These are phyloP conservation scores for Thecophora atra DNA, from an alignment of 2,888 invertebrate genomes.

Conservation along the genomic window DNA sequence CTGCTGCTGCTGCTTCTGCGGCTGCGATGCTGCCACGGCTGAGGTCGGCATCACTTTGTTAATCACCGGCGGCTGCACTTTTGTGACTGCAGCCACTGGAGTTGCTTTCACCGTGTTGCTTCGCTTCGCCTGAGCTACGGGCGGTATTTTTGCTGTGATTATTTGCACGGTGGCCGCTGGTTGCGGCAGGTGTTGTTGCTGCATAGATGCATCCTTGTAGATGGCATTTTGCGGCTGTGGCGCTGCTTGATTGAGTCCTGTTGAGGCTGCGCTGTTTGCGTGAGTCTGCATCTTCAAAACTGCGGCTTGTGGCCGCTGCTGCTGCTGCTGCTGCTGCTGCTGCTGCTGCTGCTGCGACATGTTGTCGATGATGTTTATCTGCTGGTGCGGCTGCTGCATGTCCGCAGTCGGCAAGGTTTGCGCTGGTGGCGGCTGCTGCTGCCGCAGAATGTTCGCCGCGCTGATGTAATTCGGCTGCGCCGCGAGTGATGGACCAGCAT, in stretches of 20 bases:
- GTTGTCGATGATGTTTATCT: constrained; percentile 39
- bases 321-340: constrained; percentile 48
- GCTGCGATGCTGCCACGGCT: constrained; percentile 41
- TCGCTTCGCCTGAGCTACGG: constrained; percentile 54
- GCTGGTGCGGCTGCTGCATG: constrained; percentile 38
- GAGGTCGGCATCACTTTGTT: constrained; percentile 60
- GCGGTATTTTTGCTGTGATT: constrained; percentile 47
- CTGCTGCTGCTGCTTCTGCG: constrained; percentile 46
- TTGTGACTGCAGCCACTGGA: constrained; percentile 50
- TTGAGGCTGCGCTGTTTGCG: constrained; percentile 44
- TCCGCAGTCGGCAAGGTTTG: constrained; percentile 16
- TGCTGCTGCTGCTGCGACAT: constrained; percentile 45
- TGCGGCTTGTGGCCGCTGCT: constrained; percentile 48
- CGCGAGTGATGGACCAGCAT: constrained; percentile 47
- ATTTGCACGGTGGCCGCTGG: constrained; percentile 43
- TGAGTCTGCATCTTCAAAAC: constrained; percentile 47
- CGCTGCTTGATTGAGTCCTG: constrained; percentile 42
- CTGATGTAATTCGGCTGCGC: constrained; percentile 38
- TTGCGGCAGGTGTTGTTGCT: constrained; percentile 38
- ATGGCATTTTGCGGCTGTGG: constrained; percentile 30
- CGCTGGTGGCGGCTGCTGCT: constrained; percentile 41
- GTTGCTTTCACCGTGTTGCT: constrained; percentile 45
- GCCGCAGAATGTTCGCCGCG: constrained; percentile 29
- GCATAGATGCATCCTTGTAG: constrained; percentile 7
- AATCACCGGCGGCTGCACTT: constrained; percentile 57